phyloP scores from a whole-genome alignment of 2,113 vertebrate species.

The Myanophis thanlyinensis region DNA sequence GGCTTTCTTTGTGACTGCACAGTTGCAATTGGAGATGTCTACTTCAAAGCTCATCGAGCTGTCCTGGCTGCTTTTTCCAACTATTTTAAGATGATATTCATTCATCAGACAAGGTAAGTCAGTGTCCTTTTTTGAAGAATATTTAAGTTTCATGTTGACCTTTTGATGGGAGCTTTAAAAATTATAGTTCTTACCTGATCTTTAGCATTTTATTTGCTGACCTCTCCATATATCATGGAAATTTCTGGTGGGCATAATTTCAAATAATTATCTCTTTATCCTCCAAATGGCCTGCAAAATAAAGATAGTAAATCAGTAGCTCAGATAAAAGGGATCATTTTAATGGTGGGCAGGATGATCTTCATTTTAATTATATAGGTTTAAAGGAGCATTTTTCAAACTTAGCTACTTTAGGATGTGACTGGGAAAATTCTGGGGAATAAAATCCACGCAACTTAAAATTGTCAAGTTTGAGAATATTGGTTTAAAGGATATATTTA shows the following conservation, averaged over 20 bases:
- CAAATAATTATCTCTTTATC: not conserved
- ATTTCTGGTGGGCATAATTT: not conserved
- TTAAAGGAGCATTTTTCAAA: not conserved
- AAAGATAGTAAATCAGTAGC: not conserved
- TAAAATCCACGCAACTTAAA: not conserved
- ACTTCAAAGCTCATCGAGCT: constrained; percentile 96
- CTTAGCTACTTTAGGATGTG: not conserved
- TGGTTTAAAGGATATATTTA: not conserved
- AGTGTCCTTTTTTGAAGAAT: not conserved
- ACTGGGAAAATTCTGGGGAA: not conserved
- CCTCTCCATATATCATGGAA: not conserved
- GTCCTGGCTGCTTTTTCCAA: constrained; percentile 97
- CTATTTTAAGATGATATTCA: constrained; percentile 99
- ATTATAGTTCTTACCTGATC: not conserved
- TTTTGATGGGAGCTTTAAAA: not conserved
- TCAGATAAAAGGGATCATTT: not conserved
- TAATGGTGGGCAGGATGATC: not conserved
- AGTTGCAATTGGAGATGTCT: constrained; percentile 96
- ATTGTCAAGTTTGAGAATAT: not conserved
- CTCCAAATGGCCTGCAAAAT: not conserved
- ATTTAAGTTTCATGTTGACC: not conserved
- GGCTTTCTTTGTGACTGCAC: constrained; percentile 98
- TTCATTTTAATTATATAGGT: not conserved
- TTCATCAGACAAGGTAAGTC: constrained; percentile 93
- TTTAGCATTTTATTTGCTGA: not conserved